Conservation (phyloP, 2,797 vertebrate genomes). For the Scleropages formosus region DNA sequence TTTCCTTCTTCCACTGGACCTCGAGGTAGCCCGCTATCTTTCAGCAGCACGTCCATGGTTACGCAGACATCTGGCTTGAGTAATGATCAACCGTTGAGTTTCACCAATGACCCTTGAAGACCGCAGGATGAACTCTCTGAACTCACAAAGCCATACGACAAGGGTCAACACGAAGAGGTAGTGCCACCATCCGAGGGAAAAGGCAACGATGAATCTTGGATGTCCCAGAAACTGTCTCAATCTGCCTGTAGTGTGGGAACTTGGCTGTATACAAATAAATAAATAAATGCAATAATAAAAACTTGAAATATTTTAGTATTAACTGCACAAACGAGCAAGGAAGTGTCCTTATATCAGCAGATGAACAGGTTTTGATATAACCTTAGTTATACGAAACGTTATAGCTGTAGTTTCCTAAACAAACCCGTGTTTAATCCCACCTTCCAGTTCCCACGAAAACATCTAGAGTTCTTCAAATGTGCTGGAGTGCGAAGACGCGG, state of each 20-base stretch:
- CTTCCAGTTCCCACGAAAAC: too few species aligned
- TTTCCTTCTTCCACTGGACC: background rate
- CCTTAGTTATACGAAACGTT: too few species aligned
- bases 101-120: slow-evolving; percentile 36
- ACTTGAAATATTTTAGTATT: too few species aligned
- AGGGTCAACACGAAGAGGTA: background rate
- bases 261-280: background rate
- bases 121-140: slow-evolving; percentile 20
- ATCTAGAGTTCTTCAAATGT: background rate
- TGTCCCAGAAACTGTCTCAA: background rate
- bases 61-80: slow-evolving; percentile 41
- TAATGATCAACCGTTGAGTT: slow-evolving; percentile 48
- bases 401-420: too few species aligned
- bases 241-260: background rate
- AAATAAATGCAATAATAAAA: background rate
- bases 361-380: too few species aligned
- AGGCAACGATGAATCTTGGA: background rate
- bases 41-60: slow-evolving; percentile 34
- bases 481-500: background rate
- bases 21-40: background rate
- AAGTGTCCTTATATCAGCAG: too few species aligned
- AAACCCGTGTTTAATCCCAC: too few species aligned
- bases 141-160: slow-evolving; percentile 33
- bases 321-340: too few species aligned
- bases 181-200: background rate